Evolutionary conservation across 1,140 invertebrate species (phyloP), one percentile per base, ranked within the genome.

Genomic region (Apis mellifera): DNA sequence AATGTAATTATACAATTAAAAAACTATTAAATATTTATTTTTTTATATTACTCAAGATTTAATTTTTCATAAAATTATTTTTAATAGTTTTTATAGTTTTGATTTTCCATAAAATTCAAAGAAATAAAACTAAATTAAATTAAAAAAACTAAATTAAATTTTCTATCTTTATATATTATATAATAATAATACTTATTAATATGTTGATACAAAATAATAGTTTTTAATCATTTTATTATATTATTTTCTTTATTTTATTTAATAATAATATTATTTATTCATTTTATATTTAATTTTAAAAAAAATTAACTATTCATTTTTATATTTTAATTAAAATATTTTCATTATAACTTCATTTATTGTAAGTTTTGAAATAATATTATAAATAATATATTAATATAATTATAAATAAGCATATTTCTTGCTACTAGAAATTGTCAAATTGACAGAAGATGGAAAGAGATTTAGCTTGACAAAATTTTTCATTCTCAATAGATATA

Each of bases 381-480:
- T 42, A 42, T 42, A 42, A 42, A 42, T 42, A 72, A 32, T 32
- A 32, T 26, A 26, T 32, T 2, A 32, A 32, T 32, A n/a, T n/a
- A n/a, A 32, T 32, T 32, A 32, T 32, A 32, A 69, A 4, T 42
- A n/a, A 9, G 5, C 3, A n/a, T 12, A 9, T n/a, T 72, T 48
- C 15, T 5, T 32, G 42, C 12, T 23, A 11, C 21, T 42, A 42
- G 32, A 42, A 60, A 23, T n/a, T 50, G 54, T 21, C 17, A 76
- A 82, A 77, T 62, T 82, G 50, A n/a, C 1, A 54, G n/a, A 11
- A 83, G 19, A n/a, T 52, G 50, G 32, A 64, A 50, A 60, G 32
- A n/a, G 15, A 15, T 52, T 75, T 21, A 19, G 26, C 17, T 69
- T 80, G 13, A 52, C 70, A 84, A 73, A 80, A 64, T 74, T 84